Evolutionary conservation across 1,140 invertebrate species (phyloP), one percentile per base, ranked within the genome.

Genomic region (Pachyrhynchus sulphureomaculatus): DNA sequence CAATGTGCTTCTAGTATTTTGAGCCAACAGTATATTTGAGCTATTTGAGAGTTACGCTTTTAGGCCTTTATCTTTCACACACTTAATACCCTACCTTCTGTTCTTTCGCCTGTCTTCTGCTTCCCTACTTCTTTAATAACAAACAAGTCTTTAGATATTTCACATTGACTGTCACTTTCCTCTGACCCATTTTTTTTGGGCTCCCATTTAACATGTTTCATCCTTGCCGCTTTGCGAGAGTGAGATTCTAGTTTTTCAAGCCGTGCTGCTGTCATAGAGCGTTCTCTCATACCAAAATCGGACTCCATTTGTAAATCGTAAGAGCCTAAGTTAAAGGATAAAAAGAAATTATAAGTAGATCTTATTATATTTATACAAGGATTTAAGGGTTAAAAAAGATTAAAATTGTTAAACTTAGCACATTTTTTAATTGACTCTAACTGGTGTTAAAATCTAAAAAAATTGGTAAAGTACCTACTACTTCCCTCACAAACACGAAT

Each of bases 191-290:
- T 5, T 13, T 41, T 41, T 48, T 26, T 79, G 29, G 81, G 77
- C 66, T 91, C 87, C 86, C 89, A 91, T 76, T 91, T 91, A 24
- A 92, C 78, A 61, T 87, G 84, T 75, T 88, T 89, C 2, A 88
- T 86, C 80, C 87, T 88, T n/a, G 88, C 84, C 61, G 88, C 85
- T 73, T 87, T 86, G 73, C 91, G 88, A 68, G 88, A 86, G 57
- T 94, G 91, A 70, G 88, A 86, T 69, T 95, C 91, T 78, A 97
- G 83, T 77, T 92, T 92, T 69, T 97, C 93, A 39, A 97, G 75
- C 70, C 92, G 82, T 67, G 92, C 89, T 20, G 92, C 91, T 34
- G 93, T 97, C 73, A 96, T 95, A 6, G 93, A 92, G 67, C 93
- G 81, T 60, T 87, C 81, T 67, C 89, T 85, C n/a, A 85, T 82